Base-by-base conservation (phyloP, 2,888 invertebrate genomes). In the Megalurothrips usitatus region DNA sequence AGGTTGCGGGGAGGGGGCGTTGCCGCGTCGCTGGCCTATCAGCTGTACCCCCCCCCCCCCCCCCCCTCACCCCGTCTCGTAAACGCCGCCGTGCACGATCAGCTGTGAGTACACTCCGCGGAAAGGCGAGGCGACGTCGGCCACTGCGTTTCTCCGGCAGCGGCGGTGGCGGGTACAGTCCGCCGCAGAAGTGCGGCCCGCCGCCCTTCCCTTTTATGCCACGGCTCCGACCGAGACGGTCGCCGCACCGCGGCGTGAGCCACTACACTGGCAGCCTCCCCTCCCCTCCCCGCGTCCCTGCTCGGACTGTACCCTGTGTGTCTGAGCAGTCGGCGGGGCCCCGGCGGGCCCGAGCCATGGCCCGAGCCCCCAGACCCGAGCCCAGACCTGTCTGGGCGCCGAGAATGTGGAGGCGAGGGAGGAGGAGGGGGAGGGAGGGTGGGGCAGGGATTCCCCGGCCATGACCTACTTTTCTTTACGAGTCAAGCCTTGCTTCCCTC, bases 91-190 rank as follows among this genome's bases (percentile, higher is more conserved):
- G 52, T 52, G 58, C 68, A 26, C 68, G 26, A 75, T 75, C 68
- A 75, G 68, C 68, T 75, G 68, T 26, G 68, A 23, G 52, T 43
- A 28, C n/a, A 34, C 14, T 63, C 80, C 48, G 49, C 34, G 19
- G 11, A 49, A 49, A 58, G 80, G 8, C 80, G 49, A 80, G 28
- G 26, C 63, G 26, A 23, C 47, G 79, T 43, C 47, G n/a, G n/a
- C 47, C 19, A 52, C 49, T 19, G 12, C 49, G 52, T n/a, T 80
- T 47, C 52, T 58, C 75, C 52, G 81, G 79, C 80, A 80, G 63
- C 79, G 87, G 87, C 87, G 86, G 87, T 86, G 87, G 87, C 87
- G 86, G 87, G 86, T 86, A 87, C 79, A 81, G 58, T 82, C 82
- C 49, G 26, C 48, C 26, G 26, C 63, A 79, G 81, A 78, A 83